Percentiles rank a stretch among this genome's conserved stretches.
These are phyloP conservation scores for Magallana nippona DNA, from an alignment of 2,888 invertebrate species.

Conservation along the genomic window DNA sequence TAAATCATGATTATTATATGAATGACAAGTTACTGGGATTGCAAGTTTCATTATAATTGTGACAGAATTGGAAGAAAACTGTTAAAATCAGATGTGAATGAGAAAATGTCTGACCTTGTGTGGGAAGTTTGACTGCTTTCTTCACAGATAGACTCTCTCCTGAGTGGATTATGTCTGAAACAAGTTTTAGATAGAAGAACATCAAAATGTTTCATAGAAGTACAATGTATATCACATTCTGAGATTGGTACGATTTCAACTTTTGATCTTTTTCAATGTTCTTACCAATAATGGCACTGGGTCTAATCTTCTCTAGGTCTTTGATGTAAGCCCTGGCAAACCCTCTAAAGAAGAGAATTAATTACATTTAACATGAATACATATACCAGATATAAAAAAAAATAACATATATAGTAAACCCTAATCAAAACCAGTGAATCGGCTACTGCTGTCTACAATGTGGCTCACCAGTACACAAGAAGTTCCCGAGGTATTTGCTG, in stretches of 20 bases:
- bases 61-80: background rate
- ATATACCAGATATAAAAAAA: too few species aligned
- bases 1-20: too few species aligned
- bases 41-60: too few species aligned
- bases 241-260: too few species aligned
- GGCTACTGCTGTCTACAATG: too few species aligned
- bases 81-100: background rate
- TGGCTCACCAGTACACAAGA: too few species aligned
- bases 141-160: conserved; percentile 86
- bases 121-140: conserved; percentile 90
- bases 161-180: conserved; percentile 80
- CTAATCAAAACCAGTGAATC: too few species aligned
- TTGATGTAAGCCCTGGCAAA: conserved; percentile 89
- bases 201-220: background rate
- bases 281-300: conserved; percentile 89
- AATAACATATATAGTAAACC: too few species aligned
- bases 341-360: conserved; percentile 68
- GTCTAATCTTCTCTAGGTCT: conserved; percentile 95
- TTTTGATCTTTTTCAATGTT: background rate
- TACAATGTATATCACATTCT: too few species aligned
- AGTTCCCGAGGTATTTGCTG: too few species aligned
- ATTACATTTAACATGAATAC: background rate
- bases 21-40: too few species aligned
- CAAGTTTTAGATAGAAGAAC: background rate
- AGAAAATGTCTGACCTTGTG: conserved; percentile 82